Base-by-base conservation (phyloP, 1,140 invertebrate genomes). In the Calephelis virginiensis region DNA sequence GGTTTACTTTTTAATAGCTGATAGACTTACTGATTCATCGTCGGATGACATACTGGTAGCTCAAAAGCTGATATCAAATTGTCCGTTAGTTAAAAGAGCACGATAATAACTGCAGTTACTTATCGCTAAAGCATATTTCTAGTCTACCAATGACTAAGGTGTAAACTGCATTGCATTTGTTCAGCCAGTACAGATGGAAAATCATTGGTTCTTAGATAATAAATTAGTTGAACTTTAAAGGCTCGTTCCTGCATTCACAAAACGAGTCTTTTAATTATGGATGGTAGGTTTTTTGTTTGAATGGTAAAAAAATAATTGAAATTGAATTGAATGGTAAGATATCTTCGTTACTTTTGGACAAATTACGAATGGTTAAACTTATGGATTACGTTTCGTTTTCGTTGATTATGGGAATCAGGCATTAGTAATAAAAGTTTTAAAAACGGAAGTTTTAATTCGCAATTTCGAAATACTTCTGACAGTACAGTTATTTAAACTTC, bases 91-190 rank as follows among this genome's bases (percentile, higher is more conserved):
- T 37, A 49, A 63, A 38, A 38, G 56, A 59, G 62, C 11, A 38
- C 62, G 38, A 37, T 62, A 62, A 47, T 45, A 40, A 68, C 64
- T 68, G 69, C 66, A 68, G 64, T 66, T 63, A 64, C 64, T 66
- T 65, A 65, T 68, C 63, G 72, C 64, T 53, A 67, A 71, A 71
- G 64, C 66, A 66, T 48, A 70, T 67, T 59, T 64, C 50, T 53
- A 13, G 8, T 63, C 61, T 63, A 63, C 14, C 48, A 63, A 63
- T 46, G 60, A 56, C 61, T 70, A 68, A 71, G 62, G 71, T 71
- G 74, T 76, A 69, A 77, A 77, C 76, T 77, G 81, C 77, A 81
- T 67, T 74, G 73, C 72, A 76, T 78, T 79, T 66, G 65, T 73
- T 75, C 64, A 65, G 59, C 71, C 73, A 45, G 67, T 73, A 71